Base-by-base conservation (phyloP, 2,888 invertebrate genomes). In the Stenolophus ochropezus region DNA sequence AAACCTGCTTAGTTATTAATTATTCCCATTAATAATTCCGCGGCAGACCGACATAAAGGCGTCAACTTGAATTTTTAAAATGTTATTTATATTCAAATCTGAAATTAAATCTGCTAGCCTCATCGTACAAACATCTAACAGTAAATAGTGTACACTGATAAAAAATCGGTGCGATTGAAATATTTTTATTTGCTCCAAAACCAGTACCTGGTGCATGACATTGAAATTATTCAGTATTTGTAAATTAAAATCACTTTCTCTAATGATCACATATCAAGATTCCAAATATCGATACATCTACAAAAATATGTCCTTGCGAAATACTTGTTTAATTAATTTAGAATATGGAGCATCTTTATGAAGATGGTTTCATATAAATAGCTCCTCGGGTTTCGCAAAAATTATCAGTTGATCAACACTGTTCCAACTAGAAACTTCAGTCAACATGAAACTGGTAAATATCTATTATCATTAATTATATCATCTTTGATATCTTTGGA, bases 341-440 rank as follows among this genome's bases (percentile, higher is more conserved):
- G 71, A 80, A 80, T 80, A 80, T 80, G 58, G 80, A 80, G 71
- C 80, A 80, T 80, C 69, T 69, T 65, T 20, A 42, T 73, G 53
- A 69, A 27, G 58, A 73, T 73, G 71, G 53, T 56, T 53, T 80
- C 14, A 51, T 80, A 80, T 80, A 80, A 80, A 80, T 80, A 80
- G 80, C 42, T 27, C 73, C 42, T 5, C 56, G 11, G 18, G 47
- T 18, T 73, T 80, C 58, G 71, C 56, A 21, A 53, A 71, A 27
- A 73, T 53, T 56, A 73, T 80, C 80, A 80, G 53, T 80, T 80
- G 80, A 73, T 80, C 53, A 47, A 21, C 23, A 20, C 53, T 73
- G 73, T 42, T 80, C 71, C 80, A 80, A 73, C 80, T 69, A 69
- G 16, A 3, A 33, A 69, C 65, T 20, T 23, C 65, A 69, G 27